These are phyloP conservation scores for Tipula helvola DNA, from an alignment of 2,888 invertebrate species.

Conservation along the genomic window DNA sequence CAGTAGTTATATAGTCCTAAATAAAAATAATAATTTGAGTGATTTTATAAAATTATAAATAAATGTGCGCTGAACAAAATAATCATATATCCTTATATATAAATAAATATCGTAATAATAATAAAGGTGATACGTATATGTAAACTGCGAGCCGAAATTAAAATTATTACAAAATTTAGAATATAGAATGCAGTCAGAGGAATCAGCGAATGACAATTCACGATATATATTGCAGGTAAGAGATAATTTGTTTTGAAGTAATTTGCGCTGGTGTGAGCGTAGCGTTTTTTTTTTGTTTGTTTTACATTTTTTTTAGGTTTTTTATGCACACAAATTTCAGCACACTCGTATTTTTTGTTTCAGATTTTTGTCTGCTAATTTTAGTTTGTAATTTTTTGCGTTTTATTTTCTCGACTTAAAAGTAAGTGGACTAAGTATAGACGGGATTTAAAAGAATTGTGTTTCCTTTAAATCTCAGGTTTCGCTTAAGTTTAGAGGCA, in stretches of 20 bases:
- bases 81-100: neutral
- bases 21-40: neutral
- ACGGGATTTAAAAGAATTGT: too few relatives aligned
- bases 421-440: too few relatives aligned
- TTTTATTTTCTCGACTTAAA: too few relatives aligned
- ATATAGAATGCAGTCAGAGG: conserved; percentile 18
- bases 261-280: neutral
- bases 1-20: neutral
- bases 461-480: too few relatives aligned
- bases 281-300: neutral
- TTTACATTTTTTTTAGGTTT: neutral
- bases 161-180: neutral
- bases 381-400: too few relatives aligned
- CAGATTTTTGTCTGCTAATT: too few relatives aligned
- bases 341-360: too few relatives aligned
- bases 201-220: conserved; percentile 19
- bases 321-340: neutral
- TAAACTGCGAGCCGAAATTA: neutral
- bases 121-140: neutral
- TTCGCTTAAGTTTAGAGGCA: too few relatives aligned
- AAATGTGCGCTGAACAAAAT: neutral
- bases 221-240: conserved; percentile 64
- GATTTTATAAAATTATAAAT: neutral
- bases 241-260: neutral
- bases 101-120: neutral